Base-by-base conservation (phyloP, 1,140 invertebrate genomes). In the Dendrolimus kikuchii region DNA sequence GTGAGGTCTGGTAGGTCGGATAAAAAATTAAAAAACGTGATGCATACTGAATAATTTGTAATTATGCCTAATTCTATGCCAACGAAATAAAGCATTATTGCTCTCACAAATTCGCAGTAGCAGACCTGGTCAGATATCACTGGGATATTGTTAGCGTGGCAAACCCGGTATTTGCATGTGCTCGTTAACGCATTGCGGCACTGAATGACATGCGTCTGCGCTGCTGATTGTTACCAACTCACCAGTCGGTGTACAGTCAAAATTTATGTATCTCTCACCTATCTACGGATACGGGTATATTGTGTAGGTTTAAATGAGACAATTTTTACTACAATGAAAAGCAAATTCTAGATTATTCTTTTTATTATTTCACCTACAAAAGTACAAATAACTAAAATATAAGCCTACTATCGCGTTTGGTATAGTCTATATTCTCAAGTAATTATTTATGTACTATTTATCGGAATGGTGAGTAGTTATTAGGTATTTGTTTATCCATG, bases 121-220 rank as follows among this genome's bases (percentile, higher is more conserved):
- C 42, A 49, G 66, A 44, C 36, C 60, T 39, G 65, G 51, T 38
- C 37, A 36, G 23, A 44, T 56, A 55, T 53, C 49, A 45, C 50
- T 49, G 49, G 71, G 68, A 77, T 71, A 77, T 81, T 78, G 77
- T 84, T 79, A 79, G 69, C 53, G 57, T 63, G 49, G 62, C 66
- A 48, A 50, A 61, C 53, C 51, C 49, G 57, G 49, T 64, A 85
- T 85, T 85, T 85, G 81, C 81, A 85, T 85, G 74, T 59, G 77
- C 80, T 85, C 73, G 81, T 85, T 85, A 85, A 77, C 75, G 78
- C 79, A 74, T 59, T 62, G 71, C 72, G 59, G 53, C 23, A 41
- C 54, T 72, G 78, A 85, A 68, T 70, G 81, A 81, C 81, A 66
- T 55, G 60, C 66, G 77, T 81, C 77, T 53, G 48, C 40, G 45